Percentiles rank a stretch among this genome's conserved stretches.
Conservation (phyloP, 2,888 invertebrate species). For the Diarsia dahlii region DNA sequence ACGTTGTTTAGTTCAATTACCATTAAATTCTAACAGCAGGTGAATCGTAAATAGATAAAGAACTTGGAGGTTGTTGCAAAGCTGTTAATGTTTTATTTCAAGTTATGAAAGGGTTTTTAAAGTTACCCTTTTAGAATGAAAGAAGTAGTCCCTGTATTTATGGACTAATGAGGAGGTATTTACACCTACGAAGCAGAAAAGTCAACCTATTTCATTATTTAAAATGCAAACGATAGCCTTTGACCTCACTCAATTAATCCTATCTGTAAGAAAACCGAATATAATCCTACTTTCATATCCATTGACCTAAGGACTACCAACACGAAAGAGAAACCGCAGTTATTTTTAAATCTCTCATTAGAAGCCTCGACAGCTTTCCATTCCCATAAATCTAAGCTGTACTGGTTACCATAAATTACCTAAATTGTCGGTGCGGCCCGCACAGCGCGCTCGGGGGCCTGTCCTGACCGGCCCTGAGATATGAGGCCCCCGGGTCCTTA, state of each 20-base stretch:
- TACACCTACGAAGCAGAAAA: neutral
- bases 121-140: neutral
- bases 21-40: neutral
- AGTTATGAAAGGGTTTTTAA: neutral
- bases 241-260: conserved; percentile 1
- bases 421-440: conserved; percentile 69
- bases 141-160: neutral
- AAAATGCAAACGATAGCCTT: neutral
- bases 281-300: conserved; percentile 8
- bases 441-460: conserved; percentile 66
- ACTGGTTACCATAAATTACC: conserved; percentile 69
- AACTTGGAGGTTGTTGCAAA: neutral
- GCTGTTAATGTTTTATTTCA: neutral
- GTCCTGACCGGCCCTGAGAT: conserved; percentile 51
- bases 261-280: neutral
- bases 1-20: neutral
- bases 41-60: neutral
- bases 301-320: conserved; percentile 12
- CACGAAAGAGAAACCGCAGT: conserved; percentile 56
- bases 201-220: neutral
- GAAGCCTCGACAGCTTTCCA: conserved; percentile 58
- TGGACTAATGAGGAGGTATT: neutral
- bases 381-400: conserved; percentile 61
- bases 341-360: conserved; percentile 66
- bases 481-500: conserved; percentile 55